Evolutionary conservation across 2,797 vertebrate species (phyloP), one percentile per base, ranked within the genome.

Genomic region (Podarcis lilfordi): DNA sequence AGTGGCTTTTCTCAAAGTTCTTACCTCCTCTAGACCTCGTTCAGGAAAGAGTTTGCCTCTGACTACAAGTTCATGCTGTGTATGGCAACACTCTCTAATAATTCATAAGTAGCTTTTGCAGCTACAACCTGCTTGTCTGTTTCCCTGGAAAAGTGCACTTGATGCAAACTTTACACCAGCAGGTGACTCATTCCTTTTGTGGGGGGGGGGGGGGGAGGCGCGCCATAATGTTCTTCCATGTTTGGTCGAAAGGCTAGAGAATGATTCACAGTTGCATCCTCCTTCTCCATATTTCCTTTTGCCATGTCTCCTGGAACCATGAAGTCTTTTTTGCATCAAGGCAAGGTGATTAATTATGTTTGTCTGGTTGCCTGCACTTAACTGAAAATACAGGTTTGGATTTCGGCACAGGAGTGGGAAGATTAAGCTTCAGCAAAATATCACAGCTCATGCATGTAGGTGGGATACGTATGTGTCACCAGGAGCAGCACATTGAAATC

Each of bases 391-490:
- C 3, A 82, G 35, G 86, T 86, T 87, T 32, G 74, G 61, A 45
- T n/a, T 35, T 4, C 10, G 17, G 84, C 64, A 88, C 88, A 84
- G 29, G 35, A 90, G 69, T 4, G 1, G 11, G 29, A 45, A 59
- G 72, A 27, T 78, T 90, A 86, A 90, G 85, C 75, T 91, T 75
- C 75, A 88, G 0, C 87, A 64, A 91, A 90, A 64, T n/a, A 84
- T 8, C 8, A 72, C 80, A 87, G n/a, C 4, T 89, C 29, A 15
- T 45, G n/a, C 27, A 19, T 88, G 74, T 79, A 84, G 78, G 75
- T 88, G 15, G 45, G 59, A 69, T 77, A 32, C n/a, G 21, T 61
- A 74, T 71, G 45, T 79, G 76, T n/a, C 68, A 43, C 1, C 37
- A 59, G 84, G 84, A 11, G 43, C 21, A 85, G 37, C 17, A 37